Evolutionary conservation across 2,113 vertebrate genomes (phyloP).

Genomic region (Ondatra zibethicus): DNA sequence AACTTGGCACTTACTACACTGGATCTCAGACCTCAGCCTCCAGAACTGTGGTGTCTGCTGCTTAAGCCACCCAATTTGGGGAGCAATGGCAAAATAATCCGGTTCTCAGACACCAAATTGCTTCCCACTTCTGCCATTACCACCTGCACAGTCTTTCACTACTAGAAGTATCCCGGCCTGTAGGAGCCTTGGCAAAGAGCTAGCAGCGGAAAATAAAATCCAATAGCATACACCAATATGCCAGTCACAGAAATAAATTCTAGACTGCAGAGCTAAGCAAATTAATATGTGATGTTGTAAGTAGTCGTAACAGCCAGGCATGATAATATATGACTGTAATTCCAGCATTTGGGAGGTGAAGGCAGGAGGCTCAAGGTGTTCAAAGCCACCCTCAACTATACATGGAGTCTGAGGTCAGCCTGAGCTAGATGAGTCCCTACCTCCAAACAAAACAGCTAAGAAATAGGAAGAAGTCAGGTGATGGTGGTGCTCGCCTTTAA

Average conservation of each 20-base stretch:
- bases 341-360: background rate
- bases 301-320: background rate
- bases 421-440: background rate
- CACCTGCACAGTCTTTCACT: background rate
- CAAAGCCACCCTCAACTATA: background rate
- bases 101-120: background rate
- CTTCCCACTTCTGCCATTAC: background rate
- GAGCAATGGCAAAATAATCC: background rate
- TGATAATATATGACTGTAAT: background rate
- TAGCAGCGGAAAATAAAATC: background rate
- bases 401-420: background rate
- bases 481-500: background rate
- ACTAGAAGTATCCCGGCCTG: background rate
- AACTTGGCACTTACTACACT: accelerated
- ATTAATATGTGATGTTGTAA: slow-evolving; percentile 15
- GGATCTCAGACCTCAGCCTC: background rate
- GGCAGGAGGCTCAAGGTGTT: background rate
- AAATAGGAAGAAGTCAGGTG: background rate
- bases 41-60: background rate
- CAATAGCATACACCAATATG: background rate
- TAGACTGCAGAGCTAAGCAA: background rate
- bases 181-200: background rate
- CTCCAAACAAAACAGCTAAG: background rate
- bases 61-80: background rate
- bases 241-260: slow-evolving; percentile 34